Evolutionary conservation across 2,888 invertebrate genomes (phyloP).

Genomic region (Reticulitermes lucifugus): DNA sequence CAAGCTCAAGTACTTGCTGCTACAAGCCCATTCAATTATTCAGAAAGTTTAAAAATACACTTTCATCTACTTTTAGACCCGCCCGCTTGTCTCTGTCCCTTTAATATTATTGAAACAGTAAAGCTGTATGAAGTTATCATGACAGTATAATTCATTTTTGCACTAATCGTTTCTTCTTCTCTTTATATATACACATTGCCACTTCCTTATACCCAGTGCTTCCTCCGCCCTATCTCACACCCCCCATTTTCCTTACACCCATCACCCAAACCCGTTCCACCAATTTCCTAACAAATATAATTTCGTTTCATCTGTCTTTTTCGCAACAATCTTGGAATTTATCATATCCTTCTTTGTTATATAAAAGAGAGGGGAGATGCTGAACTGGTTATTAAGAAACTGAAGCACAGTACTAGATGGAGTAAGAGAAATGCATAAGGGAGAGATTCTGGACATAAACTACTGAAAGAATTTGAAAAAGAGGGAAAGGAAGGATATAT

Average conservation of each 20-base stretch:
- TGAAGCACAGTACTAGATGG: constrained; percentile 7
- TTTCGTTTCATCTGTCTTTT: constrained; percentile 41
- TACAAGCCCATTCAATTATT: no score
- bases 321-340: constrained; percentile 36
- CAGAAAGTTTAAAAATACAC: no score
- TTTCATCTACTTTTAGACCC: no score
- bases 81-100: no score
- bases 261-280: background rate
- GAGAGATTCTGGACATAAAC: constrained; percentile 1
- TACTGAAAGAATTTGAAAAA: constrained; percentile 29
- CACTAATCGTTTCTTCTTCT: background rate
- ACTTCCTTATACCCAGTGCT: constrained; percentile 5
- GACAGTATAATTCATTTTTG: background rate
- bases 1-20: no score
- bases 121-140: no score
- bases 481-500: background rate
- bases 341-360: constrained; percentile 28
- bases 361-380: constrained; percentile 17
- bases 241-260: background rate
- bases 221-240: background rate
- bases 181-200: constrained; percentile 31
- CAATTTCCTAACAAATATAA: constrained; percentile 39
- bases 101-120: no score
- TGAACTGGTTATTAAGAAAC: constrained; percentile 32
- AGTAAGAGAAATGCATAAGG: background rate